Evolutionary conservation across 64 coral and sea anemone species (phyloP), one percentile per base, ranked within the genome.

Genomic region (Anthopleura sola): DNA sequence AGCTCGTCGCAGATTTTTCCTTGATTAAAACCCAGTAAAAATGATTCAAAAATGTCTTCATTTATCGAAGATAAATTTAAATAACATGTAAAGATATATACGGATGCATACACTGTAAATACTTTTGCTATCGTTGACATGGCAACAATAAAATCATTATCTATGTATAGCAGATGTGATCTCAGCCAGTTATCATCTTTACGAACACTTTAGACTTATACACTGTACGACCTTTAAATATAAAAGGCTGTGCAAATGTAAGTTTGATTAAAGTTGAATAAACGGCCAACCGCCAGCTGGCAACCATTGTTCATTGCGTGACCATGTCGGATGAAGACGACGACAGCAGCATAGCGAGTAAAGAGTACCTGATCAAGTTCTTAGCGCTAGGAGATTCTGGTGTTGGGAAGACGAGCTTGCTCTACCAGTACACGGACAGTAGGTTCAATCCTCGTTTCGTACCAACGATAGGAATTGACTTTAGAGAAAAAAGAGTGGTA

Each of bases 391-490:
- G 95, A 24, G 95, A 98, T 36, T 98, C 95, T 37, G 95, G 95
- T 7, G 95, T 98, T 0, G 95, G 95, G 11, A 98, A 98, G 86
- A 98, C 95, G 39, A 93, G 95, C 38, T 66, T 93, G 16, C 85
- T 98, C 13, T 93, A 93, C 57, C 95, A 98, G 32, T 98, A 93
- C 58, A 93, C 91, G 3, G 91, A 98, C 62, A 48, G 60, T 50
- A 78, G 82, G 12, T 98, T 98, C 60, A 93, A 93, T 39, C 91
- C 91, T 23, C 90, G 90, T 66, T 98, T 98, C 91, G 92, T 98
- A 1, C 90, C 95, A 14, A 98, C 95, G 1, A 93, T 98, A 20
- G 95, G 95, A 58, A 98, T 98, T 44, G 95, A 98, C 53, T 98
- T 93, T 46, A 88, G 95, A 88, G 95, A 98, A 78, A 98, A 98